Evolutionary conservation across 2,797 vertebrate species (phyloP).

Genomic region (Melanotaenia trifasciata): DNA sequence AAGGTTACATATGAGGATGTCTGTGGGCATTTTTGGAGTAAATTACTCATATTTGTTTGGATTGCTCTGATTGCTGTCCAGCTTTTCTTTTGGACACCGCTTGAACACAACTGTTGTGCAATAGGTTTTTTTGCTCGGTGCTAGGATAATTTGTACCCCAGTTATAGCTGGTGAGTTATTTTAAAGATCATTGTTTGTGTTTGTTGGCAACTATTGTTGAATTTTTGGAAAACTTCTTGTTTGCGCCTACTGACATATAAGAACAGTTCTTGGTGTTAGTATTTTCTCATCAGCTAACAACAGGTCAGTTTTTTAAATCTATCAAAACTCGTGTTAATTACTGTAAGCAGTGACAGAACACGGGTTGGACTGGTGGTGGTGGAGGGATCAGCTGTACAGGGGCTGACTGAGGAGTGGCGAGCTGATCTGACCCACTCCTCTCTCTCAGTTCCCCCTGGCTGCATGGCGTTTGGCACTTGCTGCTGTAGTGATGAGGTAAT

Average conservation of each 20-base stretch:
- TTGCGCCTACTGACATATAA: not conserved
- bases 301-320: slow-evolving; percentile 6
- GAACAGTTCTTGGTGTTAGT: not conserved
- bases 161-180: slow-evolving; percentile 31
- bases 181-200: slow-evolving; percentile 11
- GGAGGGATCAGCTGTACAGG: slow-evolving; percentile 56
- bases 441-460: slow-evolving; percentile 58
- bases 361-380: slow-evolving; percentile 33
- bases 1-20: slow-evolving; percentile 20
- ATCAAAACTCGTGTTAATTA: slow-evolving; percentile 29
- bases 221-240: slow-evolving; percentile 5
- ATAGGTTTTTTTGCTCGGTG: slow-evolving; percentile 13
- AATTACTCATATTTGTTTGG: slow-evolving; percentile 25
- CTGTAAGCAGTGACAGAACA: slow-evolving; percentile 41
- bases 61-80: slow-evolving; percentile 11
- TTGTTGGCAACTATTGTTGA: not conserved
- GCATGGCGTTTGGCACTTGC: slow-evolving; percentile 66
- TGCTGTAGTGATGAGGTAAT: slow-evolving; percentile 84
- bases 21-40: slow-evolving; percentile 10
- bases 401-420: slow-evolving; percentile 46
- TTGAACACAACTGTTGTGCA: slow-evolving; percentile 26
- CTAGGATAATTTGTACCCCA: slow-evolving; percentile 9
- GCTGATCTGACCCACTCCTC: slow-evolving; percentile 71
- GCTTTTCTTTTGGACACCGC: not conserved
- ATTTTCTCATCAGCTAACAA: slow-evolving; percentile 7